Base-by-base conservation (phyloP, 2,797 vertebrate genomes). In the Benthosema pterotum region DNA sequence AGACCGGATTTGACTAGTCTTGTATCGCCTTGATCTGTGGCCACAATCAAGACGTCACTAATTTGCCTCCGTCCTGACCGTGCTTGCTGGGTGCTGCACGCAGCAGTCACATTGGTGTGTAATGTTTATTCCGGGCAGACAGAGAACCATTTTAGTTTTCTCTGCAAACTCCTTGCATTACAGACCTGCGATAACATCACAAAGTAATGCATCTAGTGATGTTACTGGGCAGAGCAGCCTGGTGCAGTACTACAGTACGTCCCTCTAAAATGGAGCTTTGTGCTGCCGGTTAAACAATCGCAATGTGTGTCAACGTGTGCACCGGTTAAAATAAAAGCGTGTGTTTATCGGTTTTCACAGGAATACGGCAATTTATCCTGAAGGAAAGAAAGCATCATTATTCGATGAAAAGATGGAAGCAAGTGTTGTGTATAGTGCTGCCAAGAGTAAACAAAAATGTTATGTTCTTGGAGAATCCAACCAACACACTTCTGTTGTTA, bases 141-240 rank as follows among this genome's bases (percentile, higher is more conserved):
- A 77, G 69, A 83, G 71, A 66, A 62, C 60, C 67, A 67, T 82
- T n/a, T 83, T 86, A 59, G 51, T 78, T 63, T 53, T 73, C 65
- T 66, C 74, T 75, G 71, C 74, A 80, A 87, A 83, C 79, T 75
- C 75, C 80, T 78, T 74, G 80, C 80, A 86, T 89, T n/a, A 89
- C 72, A 82, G 77, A 79, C 85, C 85, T 84, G 84, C n/a, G 83
- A 91, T 90, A 90, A 90, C 90, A 89, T 87, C 89, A 88, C 89
- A 87, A 81, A 89, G 83, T 78, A 83, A 87, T 87, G 85, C 88
- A 88, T 88, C 84, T 88, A 86, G 90, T 83, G 89, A 90, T 88
- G 89, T 84, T 88, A 91, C 88, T 80, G 61, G 74, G 72, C 82
- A 79, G 56, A 69, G 85, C 74, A 59, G n/a, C 82, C 70, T 69